phyloP scores from a whole-genome alignment of 2,113 vertebrate species.

The rabbit (Oryctolagus cuniculus) region mOryCun1.1 NC_091436.1:16780001-16780500 shows the following conservation, averaged over 20 bases:
- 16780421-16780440: no score
- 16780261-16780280: no score
- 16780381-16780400: no score
- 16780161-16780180: rapidly evolving
- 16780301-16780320: no score
- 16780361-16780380: no score
- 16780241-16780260: neutral
- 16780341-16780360: no score
- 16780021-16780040: neutral
- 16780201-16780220: neutral
- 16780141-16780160: slow-evolving; percentile 4
- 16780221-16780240: neutral
- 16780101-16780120: neutral
- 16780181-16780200: neutral
- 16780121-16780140: neutral
- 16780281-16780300: no score
- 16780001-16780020: slow-evolving; percentile 44
- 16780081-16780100: neutral
- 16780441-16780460: no score
- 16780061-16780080: neutral
- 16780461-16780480: no score
- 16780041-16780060: neutral
- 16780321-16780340: no score
- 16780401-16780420: no score
- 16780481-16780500: no score